Percentiles rank a stretch among this genome's conserved stretches.
These are phyloP conservation scores for Ascidia mentula DNA, from an alignment of 23 tunicate genomes.

Conservation along the genomic window DNA sequence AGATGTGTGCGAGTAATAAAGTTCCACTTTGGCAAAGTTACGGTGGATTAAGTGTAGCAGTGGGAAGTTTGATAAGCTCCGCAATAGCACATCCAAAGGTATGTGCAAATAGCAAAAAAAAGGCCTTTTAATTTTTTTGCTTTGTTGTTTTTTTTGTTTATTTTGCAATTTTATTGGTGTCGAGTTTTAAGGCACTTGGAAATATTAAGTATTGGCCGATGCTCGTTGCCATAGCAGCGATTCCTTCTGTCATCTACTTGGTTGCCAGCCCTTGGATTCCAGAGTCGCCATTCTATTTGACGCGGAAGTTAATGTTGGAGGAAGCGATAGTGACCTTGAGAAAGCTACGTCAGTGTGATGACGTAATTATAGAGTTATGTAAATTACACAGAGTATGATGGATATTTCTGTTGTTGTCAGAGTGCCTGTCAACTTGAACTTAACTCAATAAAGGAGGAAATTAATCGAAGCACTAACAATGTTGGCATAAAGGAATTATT, in stretches of 20 bases:
- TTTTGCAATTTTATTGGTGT: too few relatives aligned
- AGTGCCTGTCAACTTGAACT: too few relatives aligned
- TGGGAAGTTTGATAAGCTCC: background rate
- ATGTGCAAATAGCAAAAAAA: too few relatives aligned
- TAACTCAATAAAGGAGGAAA: too few relatives aligned
- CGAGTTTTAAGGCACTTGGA: background rate
- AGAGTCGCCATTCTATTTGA: constrained; percentile 8
- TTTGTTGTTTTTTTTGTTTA: too few relatives aligned
- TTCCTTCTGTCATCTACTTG: background rate
- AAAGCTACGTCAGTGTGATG: background rate
- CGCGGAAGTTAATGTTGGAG: background rate
- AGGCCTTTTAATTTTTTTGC: too few relatives aligned
- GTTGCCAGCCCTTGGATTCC: constrained; percentile 9
- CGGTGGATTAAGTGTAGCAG: background rate
- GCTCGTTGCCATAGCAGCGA: background rate
- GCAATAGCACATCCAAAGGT: background rate
- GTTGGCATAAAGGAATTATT: too few relatives aligned
- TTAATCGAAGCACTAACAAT: too few relatives aligned
- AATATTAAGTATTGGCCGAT: background rate
- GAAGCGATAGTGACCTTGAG: background rate
- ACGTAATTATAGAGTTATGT: background rate
- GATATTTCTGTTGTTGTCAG: too few relatives aligned
- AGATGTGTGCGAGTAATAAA: background rate
- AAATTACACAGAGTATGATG: too few relatives aligned
- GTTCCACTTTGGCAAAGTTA: constrained; percentile 3